Percentiles rank a stretch among this genome's conserved stretches.
Evolutionary conservation across 2,888 invertebrate genomes (phyloP).

Genomic region (Tetheella fluctuosa): DNA sequence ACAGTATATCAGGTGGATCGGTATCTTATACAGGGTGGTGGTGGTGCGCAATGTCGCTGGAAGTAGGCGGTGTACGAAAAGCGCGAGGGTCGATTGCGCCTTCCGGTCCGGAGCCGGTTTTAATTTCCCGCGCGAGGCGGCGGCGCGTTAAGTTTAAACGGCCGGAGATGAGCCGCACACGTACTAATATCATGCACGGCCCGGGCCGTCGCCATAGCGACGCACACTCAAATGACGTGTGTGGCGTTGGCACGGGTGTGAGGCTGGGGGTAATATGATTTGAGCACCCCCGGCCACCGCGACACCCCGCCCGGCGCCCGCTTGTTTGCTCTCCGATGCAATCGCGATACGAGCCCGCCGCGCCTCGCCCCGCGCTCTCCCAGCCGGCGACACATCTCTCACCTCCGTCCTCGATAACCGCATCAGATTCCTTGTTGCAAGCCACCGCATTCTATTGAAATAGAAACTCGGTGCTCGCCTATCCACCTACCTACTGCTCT

Average conservation of each 20-base stretch:
- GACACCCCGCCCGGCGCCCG: slow-evolving; percentile 68
- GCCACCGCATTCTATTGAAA: slow-evolving; percentile 80
- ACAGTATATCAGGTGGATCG: background rate
- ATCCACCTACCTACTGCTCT: slow-evolving; percentile 67
- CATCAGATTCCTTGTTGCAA: slow-evolving; percentile 83
- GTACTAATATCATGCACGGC: slow-evolving; percentile 84
- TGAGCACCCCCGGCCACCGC: slow-evolving; percentile 73
- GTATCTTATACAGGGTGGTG: slow-evolving; percentile 19
- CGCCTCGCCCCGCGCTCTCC: slow-evolving; percentile 46
- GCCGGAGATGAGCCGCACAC: slow-evolving; percentile 81
- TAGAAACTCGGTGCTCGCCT: slow-evolving; percentile 70
- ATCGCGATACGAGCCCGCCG: slow-evolving; percentile 76
- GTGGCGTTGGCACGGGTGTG: slow-evolving; percentile 73
- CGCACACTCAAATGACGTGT: slow-evolving; percentile 88
- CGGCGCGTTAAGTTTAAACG: slow-evolving; percentile 79
- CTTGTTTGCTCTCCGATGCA: slow-evolving; percentile 84
- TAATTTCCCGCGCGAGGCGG: slow-evolving; percentile 78
- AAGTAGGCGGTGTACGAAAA: slow-evolving; percentile 37
- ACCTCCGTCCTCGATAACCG: slow-evolving; percentile 81
- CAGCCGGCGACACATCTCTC: slow-evolving; percentile 73
- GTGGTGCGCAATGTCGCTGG: slow-evolving; percentile 22
- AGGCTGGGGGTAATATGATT: slow-evolving; percentile 83
- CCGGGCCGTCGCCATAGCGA: slow-evolving; percentile 88
- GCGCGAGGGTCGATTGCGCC: slow-evolving; percentile 66
- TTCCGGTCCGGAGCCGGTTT: slow-evolving; percentile 80